Conservation (phyloP, 2,888 invertebrate species). For the Amphipoea oculea region DNA sequence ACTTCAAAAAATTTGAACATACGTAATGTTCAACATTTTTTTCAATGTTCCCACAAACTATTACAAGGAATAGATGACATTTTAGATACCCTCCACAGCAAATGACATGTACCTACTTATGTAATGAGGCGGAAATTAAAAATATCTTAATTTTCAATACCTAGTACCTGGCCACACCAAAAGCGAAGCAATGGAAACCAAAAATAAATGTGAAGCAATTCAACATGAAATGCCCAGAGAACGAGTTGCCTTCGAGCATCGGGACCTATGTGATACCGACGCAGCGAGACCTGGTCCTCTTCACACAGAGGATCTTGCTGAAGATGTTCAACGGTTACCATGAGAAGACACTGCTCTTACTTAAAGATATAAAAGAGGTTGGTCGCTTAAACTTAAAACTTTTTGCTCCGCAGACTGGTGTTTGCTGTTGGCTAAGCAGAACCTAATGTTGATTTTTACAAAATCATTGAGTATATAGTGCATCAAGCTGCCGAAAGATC, state of each 20-base stretch:
- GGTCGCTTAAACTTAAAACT: background rate
- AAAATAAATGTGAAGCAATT: constrained; percentile 24
- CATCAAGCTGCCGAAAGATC: background rate
- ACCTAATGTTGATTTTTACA: background rate
- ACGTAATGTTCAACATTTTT: too few relatives aligned
- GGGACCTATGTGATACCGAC: constrained; percentile 83
- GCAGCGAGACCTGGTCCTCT: constrained; percentile 75
- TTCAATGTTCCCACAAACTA: background rate
- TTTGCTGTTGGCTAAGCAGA: background rate
- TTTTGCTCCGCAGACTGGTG: background rate
- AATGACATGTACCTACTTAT: background rate
- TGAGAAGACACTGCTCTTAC: constrained; percentile 74
- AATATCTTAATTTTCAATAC: constrained; percentile 2
- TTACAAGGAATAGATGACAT: background rate
- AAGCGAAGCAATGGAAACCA: background rate
- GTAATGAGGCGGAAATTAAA: background rate
- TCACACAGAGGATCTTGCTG: constrained; percentile 71
- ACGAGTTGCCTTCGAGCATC: constrained; percentile 74
- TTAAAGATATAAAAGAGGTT: constrained; percentile 81
- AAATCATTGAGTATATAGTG: background rate
- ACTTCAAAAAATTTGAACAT: background rate
- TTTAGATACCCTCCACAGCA: background rate
- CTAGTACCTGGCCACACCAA: background rate
- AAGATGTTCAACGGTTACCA: constrained; percentile 76
- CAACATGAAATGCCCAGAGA: constrained; percentile 71